Conservation (phyloP, 2,113 vertebrate genomes). For the Ophiodon elongatus region DNA sequence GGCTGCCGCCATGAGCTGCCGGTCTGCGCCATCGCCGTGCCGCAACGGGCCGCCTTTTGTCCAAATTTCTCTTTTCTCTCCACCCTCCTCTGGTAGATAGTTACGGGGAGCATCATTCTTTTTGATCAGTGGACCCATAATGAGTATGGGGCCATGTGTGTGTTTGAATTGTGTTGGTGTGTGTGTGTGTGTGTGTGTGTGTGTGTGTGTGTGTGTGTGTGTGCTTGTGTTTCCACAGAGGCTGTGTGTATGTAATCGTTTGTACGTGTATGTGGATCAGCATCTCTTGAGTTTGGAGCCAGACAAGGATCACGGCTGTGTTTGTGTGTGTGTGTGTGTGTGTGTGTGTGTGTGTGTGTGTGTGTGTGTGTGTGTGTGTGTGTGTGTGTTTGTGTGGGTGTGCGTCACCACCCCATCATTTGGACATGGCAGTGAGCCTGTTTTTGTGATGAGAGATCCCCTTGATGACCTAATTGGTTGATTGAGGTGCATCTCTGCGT, state of each 20-base stretch:
- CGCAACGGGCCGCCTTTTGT: slow-evolving; percentile 90
- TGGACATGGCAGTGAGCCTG: slow-evolving; percentile 83
- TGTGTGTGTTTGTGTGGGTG: slow-evolving; percentile 32
- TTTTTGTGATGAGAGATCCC: slow-evolving; percentile 79
- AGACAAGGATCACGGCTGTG: slow-evolving; percentile 78
- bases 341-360: slow-evolving; percentile 56
- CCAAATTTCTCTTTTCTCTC: slow-evolving; percentile 95
- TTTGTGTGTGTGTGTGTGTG: slow-evolving; percentile 16
- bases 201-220: slow-evolving; percentile 29
- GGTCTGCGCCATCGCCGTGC: slow-evolving; percentile 69
- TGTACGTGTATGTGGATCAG: slow-evolving; percentile 21
- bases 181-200: slow-evolving; percentile 36
- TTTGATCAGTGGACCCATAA: slow-evolving; percentile 90
- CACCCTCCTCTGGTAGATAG: slow-evolving; percentile 78
- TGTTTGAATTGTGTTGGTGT: slow-evolving; percentile 52
- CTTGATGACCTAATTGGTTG: slow-evolving; percentile 92
- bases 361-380: slow-evolving; percentile 5
- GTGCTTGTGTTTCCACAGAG: slow-evolving; percentile 38
- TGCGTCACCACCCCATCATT: slow-evolving; percentile 73
- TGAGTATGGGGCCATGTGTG: slow-evolving; percentile 61
- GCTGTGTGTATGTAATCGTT: slow-evolving; percentile 33
- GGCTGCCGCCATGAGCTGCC: slow-evolving; percentile 93
- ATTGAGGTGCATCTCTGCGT: slow-evolving; percentile 84
- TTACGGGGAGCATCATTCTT: slow-evolving; percentile 96
- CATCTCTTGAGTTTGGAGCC: slow-evolving; percentile 85